Evolutionary conservation across 2,113 vertebrate genomes (phyloP), one percentile per base, ranked within the genome.

Genomic region (Albula goreensis): DNA sequence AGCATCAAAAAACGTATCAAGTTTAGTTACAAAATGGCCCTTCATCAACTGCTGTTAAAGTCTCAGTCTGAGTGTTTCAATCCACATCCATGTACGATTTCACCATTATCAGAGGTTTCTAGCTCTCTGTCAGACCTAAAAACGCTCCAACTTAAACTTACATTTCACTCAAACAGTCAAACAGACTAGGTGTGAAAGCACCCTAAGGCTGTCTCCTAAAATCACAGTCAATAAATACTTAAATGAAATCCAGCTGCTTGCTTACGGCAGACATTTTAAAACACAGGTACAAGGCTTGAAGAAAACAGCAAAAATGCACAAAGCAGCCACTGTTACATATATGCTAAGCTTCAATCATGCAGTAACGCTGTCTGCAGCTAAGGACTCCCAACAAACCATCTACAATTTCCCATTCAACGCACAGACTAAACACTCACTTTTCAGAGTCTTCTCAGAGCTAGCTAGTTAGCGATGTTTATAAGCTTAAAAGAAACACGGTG

Each of bases 301-400:
- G 12, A 56, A 56, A 74, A 74, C 5, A n/a, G 10, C 10, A 10
- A n/a, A 74, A 66, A 66, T 9, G n/a, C 70, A 74, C 70, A 74
- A 74, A 74, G n/a, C 70, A 31, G 70, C 10, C 22, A 22, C n/a
- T 31, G 70, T 74, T 25, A 74, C 22, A 74, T 10, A 22, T 22
- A 74, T 74, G 22, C 31, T 74, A 10, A n/a, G n/a, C 70, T 74
- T 22, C 70, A 74, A 22, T 74, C 70, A 7, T 74, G 70, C 70
- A 74, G 22, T 74, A 25, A 31, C 22, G 70, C 22, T 31, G 70
- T 74, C n/a, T 74, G 22, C 25, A 22, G 22, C 25, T 31, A 74
- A 74, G 70, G 31, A 74, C 70, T 25, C 70, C 31, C 70, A 74
- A 74, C 31, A 74, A 74, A 74, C 70, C 70, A 74, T 74, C 70